Evolutionary conservation across 2,797 vertebrate genomes (phyloP).

Genomic region (Coracias cyanogaster): DNA sequence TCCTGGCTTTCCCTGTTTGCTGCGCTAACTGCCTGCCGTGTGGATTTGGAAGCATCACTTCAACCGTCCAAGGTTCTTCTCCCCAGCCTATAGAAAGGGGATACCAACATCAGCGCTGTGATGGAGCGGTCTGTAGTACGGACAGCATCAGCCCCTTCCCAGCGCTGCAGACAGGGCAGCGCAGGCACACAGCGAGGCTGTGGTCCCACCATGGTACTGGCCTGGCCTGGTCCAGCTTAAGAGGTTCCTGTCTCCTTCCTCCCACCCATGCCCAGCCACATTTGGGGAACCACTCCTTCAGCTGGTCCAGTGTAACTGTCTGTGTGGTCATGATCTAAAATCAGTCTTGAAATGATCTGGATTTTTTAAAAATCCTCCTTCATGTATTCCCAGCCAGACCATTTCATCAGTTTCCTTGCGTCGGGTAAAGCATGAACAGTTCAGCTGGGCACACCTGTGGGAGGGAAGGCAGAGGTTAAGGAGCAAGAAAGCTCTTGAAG

Average conservation of each 20-base stretch:
- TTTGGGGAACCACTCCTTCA: neutral
- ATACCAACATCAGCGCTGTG: neutral
- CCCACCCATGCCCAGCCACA: neutral
- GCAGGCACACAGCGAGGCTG: neutral
- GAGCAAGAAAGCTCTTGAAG: neutral
- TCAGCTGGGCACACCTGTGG: neutral
- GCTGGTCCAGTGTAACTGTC: neutral
- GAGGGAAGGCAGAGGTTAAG: neutral
- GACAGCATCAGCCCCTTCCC: neutral
- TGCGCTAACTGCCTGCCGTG: neutral
- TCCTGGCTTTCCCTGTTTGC: neutral
- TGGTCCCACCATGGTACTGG: neutral
- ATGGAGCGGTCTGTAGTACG: neutral
- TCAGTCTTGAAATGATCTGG: neutral
- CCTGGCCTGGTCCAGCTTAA: neutral
- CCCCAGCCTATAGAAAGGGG: neutral
- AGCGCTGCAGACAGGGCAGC: neutral
- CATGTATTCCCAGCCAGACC: neutral
- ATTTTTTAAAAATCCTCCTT: neutral
- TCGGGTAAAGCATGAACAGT: neutral
- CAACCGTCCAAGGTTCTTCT: neutral
- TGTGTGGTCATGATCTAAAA: neutral
- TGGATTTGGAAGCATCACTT: neutral
- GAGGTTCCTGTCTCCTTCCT: neutral
- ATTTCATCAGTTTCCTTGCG: neutral